Evolutionary conservation across 2,797 vertebrate species (phyloP).

Genomic region (Trachops cirrhosus): DNA sequence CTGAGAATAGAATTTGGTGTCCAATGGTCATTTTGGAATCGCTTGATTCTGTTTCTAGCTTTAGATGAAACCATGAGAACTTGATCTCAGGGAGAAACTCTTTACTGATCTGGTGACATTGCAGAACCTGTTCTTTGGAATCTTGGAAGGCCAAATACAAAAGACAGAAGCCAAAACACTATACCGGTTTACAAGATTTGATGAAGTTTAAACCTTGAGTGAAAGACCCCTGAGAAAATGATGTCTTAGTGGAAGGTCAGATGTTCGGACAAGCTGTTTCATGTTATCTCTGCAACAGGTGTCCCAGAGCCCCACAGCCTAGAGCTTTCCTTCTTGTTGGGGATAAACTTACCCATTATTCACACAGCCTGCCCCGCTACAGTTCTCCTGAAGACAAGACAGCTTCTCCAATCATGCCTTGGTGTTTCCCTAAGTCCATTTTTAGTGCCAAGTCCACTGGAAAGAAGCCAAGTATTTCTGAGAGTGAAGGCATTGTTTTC

Average conservation of each 20-base stretch:
- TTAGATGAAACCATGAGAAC: not conserved
- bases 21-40: not conserved
- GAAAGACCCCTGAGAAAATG: not conserved
- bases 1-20: conserved; percentile 39
- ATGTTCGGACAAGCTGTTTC: not conserved
- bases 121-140: not conserved
- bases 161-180: not conserved
- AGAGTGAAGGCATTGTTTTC: not conserved
- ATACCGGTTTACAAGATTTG: not conserved
- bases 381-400: not conserved
- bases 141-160: not conserved
- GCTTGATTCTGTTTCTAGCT: conserved; percentile 26
- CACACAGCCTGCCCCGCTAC: not conserved
- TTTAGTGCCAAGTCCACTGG: not conserved
- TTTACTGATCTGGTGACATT: not conserved
- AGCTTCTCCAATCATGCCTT: not conserved
- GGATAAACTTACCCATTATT: not conserved
- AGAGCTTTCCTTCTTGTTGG: not conserved
- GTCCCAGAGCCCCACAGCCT: not conserved
- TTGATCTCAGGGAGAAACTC: not conserved
- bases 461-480: not conserved
- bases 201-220: not conserved
- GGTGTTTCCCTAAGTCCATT: not conserved
- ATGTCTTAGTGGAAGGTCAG: not conserved
- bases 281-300: not conserved